phyloP scores from a whole-genome alignment of 2,113 vertebrate genomes.

The Eleginops maclovinus region DNA sequence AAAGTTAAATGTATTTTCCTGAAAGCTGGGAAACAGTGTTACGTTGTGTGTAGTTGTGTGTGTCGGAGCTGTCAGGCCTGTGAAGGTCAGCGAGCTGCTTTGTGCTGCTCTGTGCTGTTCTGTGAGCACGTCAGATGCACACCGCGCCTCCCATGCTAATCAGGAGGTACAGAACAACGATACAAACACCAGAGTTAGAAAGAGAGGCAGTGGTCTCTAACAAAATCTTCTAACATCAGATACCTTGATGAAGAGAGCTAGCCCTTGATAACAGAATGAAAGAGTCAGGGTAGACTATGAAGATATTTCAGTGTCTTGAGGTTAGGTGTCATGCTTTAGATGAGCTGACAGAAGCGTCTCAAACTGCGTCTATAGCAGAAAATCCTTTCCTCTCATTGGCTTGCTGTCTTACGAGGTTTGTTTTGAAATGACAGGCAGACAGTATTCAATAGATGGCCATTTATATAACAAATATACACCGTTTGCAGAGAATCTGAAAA shows the following conservation, averaged over 20 bases:
- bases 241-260: constrained; percentile 20
- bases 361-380: constrained; percentile 6
- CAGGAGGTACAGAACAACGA: constrained; percentile 41
- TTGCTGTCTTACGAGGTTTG: constrained; percentile 23
- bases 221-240: constrained; percentile 23
- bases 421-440: constrained; percentile 25
- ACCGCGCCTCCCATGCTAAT: constrained; percentile 65
- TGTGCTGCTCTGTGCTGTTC: constrained; percentile 66
- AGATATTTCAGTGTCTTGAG: background rate
- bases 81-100: constrained; percentile 72
- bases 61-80: constrained; percentile 59
- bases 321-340: constrained; percentile 22
- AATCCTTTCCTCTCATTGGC: constrained; percentile 23
- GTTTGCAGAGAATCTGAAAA: too few species aligned
- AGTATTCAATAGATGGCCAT: background rate
- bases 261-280: constrained; percentile 6
- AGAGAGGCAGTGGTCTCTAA: constrained; percentile 16
- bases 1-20: constrained; percentile 19
- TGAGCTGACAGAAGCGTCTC: constrained; percentile 19
- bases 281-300: background rate
- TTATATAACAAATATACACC: constrained; percentile 7
- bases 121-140: constrained; percentile 62
- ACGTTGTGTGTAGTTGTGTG: constrained; percentile 24
- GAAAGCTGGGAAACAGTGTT: constrained; percentile 21
- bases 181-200: constrained; percentile 20